Base-by-base conservation (phyloP, 2,888 invertebrate species). In the Stenolophus ochropezus region DNA sequence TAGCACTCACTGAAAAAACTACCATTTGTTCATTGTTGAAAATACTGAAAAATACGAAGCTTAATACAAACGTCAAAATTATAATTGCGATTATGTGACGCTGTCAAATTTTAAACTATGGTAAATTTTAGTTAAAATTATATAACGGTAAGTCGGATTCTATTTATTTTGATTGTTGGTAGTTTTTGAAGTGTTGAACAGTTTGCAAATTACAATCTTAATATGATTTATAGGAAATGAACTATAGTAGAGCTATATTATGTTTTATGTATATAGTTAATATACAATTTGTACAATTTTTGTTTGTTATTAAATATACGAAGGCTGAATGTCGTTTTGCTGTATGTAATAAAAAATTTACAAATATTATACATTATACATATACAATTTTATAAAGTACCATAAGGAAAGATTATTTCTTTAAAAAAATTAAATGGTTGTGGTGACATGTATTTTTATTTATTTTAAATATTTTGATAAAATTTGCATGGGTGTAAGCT, bases 201-300 rank as follows among this genome's bases (percentile, higher is more conserved):
- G 51, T 74, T 74, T 74, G 23, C 16, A 6, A 23, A 53, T 25
- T 74, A 74, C 51, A 8, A 74, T 74, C 53, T 74, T 74, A 73
- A 73, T 51, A 74, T 74, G 53, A 74, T 21, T 53, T 23, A 27
- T 53, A 74, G 51, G 5, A 69, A 69, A 69, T 69, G 69, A 69
- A 49, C 49, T 61, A 61, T 61, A 61, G 27, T 69, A 69, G 65
- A 69, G 33, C 27, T 69, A 27, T 69, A 69, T 69, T 78, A 78
- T 78, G 51, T 78, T 77, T 77, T 69, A 69, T 78, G 78, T 78
- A 78, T 78, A 78, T 78, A 78, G 69, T 78, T 78, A n/a, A 69
- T 78, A 53, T 53, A 47, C 51, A 69, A 69, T 78, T 77, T 77
- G 77, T 77, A 77, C 77, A 65, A 61, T 78, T 51, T 78, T 51